A percentile compares a stretch with the other conserved stretches of the same genome.
Conservation (phyloP, 2,888 invertebrate species). For the Scaptomyza polygonia region DNA sequence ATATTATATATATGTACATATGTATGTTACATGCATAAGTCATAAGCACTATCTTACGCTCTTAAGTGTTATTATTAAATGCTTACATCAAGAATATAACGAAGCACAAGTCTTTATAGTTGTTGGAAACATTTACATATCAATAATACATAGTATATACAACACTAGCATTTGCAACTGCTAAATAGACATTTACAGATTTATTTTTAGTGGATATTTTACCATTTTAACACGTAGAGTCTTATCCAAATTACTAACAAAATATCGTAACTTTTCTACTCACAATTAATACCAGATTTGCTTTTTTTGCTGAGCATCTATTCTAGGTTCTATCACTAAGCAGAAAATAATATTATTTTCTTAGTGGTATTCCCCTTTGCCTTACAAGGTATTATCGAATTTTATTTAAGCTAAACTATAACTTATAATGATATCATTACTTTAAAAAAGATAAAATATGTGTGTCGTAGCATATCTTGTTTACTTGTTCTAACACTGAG, state of each 20-base stretch:
- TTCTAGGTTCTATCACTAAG: no score
- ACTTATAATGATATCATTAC: background rate
- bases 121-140: conserved; percentile 69
- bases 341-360: conserved; percentile 41
- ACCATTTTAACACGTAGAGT: conserved; percentile 11
- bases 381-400: no score
- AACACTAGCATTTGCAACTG: conserved; percentile 36
- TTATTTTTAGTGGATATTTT: conserved; percentile 32
- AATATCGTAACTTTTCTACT: background rate
- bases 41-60: conserved; percentile 58
- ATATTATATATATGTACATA: conserved; percentile 10
- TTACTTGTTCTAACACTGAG: background rate
- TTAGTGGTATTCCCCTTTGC: no score
- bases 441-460: background rate
- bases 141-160: conserved; percentile 65
- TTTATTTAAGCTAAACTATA: background rate
- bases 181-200: conserved; percentile 56
- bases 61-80: conserved; percentile 63
- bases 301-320: no score
- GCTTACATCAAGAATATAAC: conserved; percentile 73
- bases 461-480: no score
- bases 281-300: no score
- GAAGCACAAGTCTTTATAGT: conserved; percentile 79
- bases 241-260: conserved; percentile 25
- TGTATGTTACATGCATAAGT: conserved; percentile 45